Conservation (phyloP, 1,140 invertebrate genomes). For the Magallana angulata region DNA sequence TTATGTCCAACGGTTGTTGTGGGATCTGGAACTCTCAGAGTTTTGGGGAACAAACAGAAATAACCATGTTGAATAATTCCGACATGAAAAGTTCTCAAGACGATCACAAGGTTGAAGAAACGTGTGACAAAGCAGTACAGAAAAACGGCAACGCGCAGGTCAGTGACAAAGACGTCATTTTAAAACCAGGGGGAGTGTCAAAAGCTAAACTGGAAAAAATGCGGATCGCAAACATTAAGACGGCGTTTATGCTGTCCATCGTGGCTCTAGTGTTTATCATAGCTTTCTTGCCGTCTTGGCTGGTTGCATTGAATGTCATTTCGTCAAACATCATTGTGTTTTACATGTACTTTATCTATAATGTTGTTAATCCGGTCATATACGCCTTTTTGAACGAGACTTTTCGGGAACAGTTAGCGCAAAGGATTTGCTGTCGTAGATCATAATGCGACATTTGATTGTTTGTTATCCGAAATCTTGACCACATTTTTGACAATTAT, state of each 20-base stretch:
- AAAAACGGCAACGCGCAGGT: slow-evolving; percentile 53
- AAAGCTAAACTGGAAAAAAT: slow-evolving; percentile 67
- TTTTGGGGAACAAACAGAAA: slow-evolving; percentile 58
- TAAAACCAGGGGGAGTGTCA: slow-evolving; percentile 60
- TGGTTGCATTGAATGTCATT: slow-evolving; percentile 71
- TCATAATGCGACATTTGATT: neutral
- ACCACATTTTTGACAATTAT: neutral
- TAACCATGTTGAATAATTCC: slow-evolving; percentile 59
- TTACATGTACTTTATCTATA: slow-evolving; percentile 78
- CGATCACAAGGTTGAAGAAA: slow-evolving; percentile 42
- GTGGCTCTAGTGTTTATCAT: slow-evolving; percentile 75
- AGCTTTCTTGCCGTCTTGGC: slow-evolving; percentile 74
- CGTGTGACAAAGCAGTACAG: slow-evolving; percentile 51
- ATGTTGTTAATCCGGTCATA: slow-evolving; percentile 78
- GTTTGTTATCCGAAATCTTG: neutral
- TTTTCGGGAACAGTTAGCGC: slow-evolving; percentile 74
- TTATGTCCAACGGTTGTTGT: slow-evolving; percentile 58
- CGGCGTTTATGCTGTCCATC: slow-evolving; percentile 76
- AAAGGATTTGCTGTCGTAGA: slow-evolving; percentile 67
- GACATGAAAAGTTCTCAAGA: slow-evolving; percentile 29
- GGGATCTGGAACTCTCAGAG: slow-evolving; percentile 54
- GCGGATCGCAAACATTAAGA: slow-evolving; percentile 76
- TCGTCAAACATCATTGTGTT: slow-evolving; percentile 72
- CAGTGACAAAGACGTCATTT: slow-evolving; percentile 62
- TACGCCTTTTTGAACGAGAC: slow-evolving; percentile 78